Evolutionary conservation across 2,113 vertebrate species (phyloP).

Genomic region (Rhea americana): DNA sequence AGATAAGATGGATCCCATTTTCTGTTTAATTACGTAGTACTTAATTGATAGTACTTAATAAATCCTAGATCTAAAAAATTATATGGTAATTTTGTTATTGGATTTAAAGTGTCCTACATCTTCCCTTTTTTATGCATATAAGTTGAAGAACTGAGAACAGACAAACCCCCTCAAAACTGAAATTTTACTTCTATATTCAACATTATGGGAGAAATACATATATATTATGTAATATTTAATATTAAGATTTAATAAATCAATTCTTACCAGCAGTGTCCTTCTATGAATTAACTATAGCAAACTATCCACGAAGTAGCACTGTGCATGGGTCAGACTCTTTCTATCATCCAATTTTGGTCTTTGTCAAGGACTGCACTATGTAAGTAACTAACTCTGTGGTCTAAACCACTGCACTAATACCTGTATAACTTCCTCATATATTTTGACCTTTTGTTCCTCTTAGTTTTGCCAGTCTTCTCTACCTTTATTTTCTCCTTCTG

Average conservation of each 20-base stretch:
- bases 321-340: background rate
- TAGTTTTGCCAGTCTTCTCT: background rate
- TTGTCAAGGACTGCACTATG: background rate
- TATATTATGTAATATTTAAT: background rate
- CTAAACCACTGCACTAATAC: background rate
- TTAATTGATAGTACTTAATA: background rate
- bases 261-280: accelerated
- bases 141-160: background rate
- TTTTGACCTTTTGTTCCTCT: background rate
- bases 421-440: background rate
- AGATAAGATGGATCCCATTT: accelerated
- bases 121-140: background rate
- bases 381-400: background rate
- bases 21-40: background rate
- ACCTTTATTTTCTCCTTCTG: background rate
- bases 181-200: background rate
- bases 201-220: background rate
- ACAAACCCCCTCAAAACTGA: too few relatives aligned
- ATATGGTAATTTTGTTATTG: background rate
- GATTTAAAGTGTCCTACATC: background rate
- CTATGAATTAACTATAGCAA: background rate
- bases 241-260: background rate
- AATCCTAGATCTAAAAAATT: background rate
- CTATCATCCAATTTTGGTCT: background rate
- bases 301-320: accelerated